Evolutionary conservation across 2,888 invertebrate species (phyloP).

Genomic region (Clitarchus hookeri): DNA sequence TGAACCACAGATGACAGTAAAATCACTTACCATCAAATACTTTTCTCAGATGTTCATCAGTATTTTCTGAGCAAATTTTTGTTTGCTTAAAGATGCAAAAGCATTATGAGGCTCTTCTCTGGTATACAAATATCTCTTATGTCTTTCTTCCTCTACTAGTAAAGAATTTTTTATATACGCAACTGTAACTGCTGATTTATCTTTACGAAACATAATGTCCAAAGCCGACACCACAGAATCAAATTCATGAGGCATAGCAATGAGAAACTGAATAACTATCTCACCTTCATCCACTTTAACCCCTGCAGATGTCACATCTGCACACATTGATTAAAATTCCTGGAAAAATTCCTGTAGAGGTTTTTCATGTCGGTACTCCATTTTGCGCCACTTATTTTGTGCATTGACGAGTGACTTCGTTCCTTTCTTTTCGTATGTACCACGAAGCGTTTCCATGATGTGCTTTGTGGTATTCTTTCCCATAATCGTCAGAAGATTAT

Average conservation of each 20-base stretch:
- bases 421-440: not conserved
- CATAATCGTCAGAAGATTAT: not conserved
- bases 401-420: not conserved
- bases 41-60: not conserved
- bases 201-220: not conserved
- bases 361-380: not conserved
- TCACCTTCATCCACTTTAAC: not conserved
- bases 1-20: not conserved
- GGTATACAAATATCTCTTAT: not conserved
- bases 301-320: not conserved
- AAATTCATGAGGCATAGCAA: conserved; percentile 18
- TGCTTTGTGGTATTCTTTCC: not conserved
- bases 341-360: not conserved
- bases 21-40: not conserved
- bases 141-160: not conserved
- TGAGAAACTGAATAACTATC: not conserved
- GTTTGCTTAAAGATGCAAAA: not conserved
- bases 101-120: not conserved
- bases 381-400: not conserved
- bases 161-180: not conserved
- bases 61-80: not conserved
- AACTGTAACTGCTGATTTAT: not conserved
- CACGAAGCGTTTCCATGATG: conserved; percentile 6
- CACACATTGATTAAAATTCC: not conserved
- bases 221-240: conserved; percentile 15